A percentile compares a stretch with the other conserved stretches of the same genome.
Conservation (phyloP, 2,888 invertebrate genomes). For the Lochmaea capreae region DNA sequence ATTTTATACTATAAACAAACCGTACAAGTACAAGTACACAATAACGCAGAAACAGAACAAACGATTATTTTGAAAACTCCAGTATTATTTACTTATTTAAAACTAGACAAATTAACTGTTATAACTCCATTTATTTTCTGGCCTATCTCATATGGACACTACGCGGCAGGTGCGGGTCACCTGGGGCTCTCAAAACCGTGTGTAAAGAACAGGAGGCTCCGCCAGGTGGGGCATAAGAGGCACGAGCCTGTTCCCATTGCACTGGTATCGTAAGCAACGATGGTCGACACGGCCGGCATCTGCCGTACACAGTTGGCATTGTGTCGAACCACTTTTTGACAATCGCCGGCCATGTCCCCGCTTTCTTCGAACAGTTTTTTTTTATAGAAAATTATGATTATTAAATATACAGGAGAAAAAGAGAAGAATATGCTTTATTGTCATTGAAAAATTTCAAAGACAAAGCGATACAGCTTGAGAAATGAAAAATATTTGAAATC, state of each 20-base stretch:
- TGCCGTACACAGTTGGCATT: conserved; percentile 54
- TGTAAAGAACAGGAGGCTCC: conserved; percentile 46
- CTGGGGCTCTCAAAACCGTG: conserved; percentile 54
- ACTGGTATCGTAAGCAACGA: conserved; percentile 19
- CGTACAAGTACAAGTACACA: too few relatives aligned
- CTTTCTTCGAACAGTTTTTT: conserved; percentile 47
- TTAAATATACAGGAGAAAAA: conserved; percentile 34
- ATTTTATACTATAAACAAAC: too few relatives aligned
- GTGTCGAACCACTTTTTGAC: conserved; percentile 53
- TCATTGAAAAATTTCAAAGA: neutral
- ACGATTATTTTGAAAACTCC: too few relatives aligned
- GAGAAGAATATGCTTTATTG: neutral
- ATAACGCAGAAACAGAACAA: too few relatives aligned
- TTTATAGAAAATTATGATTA: conserved; percentile 40
- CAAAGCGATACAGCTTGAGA: too few relatives aligned
- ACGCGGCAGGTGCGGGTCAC: conserved; percentile 59
- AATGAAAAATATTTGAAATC: too few relatives aligned
- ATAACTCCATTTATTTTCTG: neutral
- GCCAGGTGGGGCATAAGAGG: conserved; percentile 58
- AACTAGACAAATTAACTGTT: neutral
- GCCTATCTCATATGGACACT: conserved; percentile 25
- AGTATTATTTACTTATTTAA: neutral
- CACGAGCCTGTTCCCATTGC: conserved; percentile 48
- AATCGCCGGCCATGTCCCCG: conserved; percentile 48
- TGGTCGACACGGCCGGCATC: conserved; percentile 51